Conservation (phyloP, 1,140 invertebrate genomes). For the Hycleus phaleratus region DNA sequence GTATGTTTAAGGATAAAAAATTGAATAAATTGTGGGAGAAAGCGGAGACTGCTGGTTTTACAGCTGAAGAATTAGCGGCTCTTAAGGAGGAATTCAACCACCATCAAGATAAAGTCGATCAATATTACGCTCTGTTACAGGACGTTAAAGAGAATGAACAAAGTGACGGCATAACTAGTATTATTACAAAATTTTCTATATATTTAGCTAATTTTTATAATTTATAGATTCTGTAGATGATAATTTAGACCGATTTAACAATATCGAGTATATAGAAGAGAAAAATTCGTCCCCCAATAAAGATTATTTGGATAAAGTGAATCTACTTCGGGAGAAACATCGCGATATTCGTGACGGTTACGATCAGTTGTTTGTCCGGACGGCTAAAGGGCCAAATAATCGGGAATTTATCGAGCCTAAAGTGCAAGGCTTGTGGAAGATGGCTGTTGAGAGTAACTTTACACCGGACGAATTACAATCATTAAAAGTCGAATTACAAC, state of each 20-base stretch:
- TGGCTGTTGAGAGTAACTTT: slow-evolving; percentile 73
- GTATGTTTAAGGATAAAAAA: slow-evolving; percentile 83
- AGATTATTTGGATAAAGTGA: slow-evolving; percentile 55
- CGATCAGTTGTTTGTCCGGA: slow-evolving; percentile 65
- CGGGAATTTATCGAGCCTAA: slow-evolving; percentile 84
- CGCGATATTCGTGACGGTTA: slow-evolving; percentile 70
- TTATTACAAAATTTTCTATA: slow-evolving; percentile 9
- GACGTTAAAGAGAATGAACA: slow-evolving; percentile 54
- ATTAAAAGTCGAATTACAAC: slow-evolving; percentile 77
- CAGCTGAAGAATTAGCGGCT: slow-evolving; percentile 68
- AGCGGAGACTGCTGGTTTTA: slow-evolving; percentile 78
- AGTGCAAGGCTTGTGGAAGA: slow-evolving; percentile 79
- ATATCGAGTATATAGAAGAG: slow-evolving; percentile 53
- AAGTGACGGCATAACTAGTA: slow-evolving; percentile 51
- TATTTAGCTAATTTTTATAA: slow-evolving; percentile 5
- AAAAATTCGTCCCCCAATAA: slow-evolving; percentile 51
- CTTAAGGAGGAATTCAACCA: slow-evolving; percentile 85
- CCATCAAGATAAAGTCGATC: slow-evolving; percentile 88
- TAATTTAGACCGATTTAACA: slow-evolving; percentile 48
- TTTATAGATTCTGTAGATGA: slow-evolving; percentile 45
- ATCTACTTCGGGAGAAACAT: slow-evolving; percentile 68
- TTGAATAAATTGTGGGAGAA: slow-evolving; percentile 85
- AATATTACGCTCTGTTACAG: slow-evolving; percentile 74
- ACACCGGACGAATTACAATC: slow-evolving; percentile 72
- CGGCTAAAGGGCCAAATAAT: slow-evolving; percentile 65